phyloP scores from a whole-genome alignment of 1,140 invertebrate species.

The Vanessa tameamea region DNA sequence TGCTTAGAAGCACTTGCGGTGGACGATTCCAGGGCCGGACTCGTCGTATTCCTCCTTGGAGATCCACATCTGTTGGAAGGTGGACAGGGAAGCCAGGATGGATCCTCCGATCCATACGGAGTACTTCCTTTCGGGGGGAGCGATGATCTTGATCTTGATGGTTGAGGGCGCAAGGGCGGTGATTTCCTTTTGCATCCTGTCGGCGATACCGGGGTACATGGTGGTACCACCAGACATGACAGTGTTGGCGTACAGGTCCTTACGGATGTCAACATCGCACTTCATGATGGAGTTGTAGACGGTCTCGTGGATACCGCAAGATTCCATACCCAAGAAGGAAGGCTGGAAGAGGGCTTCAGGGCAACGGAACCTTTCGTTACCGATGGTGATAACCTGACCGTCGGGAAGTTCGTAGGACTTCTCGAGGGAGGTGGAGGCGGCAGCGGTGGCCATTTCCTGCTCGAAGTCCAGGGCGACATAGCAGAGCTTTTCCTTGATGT shows the following conservation, averaged over 20 bases:
- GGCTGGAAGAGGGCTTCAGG: slow-evolving; percentile 98
- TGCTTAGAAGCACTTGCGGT: slow-evolving; percentile 96
- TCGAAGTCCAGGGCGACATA: slow-evolving; percentile 96
- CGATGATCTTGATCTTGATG: slow-evolving; percentile 97
- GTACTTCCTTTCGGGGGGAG: slow-evolving; percentile 95
- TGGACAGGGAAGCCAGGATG: slow-evolving; percentile 92
- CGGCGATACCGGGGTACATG: slow-evolving; percentile 95
- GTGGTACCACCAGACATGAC: slow-evolving; percentile 97
- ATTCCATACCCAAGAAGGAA: slow-evolving; percentile 97
- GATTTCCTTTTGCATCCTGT: slow-evolving; percentile 95
- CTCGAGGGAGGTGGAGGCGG: slow-evolving; percentile 93
- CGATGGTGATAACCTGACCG: slow-evolving; percentile 97
- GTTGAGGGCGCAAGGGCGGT: slow-evolving; percentile 94
- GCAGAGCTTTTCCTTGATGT: slow-evolving; percentile 97
- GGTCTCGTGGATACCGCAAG: slow-evolving; percentile 96
- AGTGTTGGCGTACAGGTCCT: slow-evolving; percentile 97
- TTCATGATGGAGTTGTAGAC: slow-evolving; percentile 99
- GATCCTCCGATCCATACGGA: slow-evolving; percentile 95
- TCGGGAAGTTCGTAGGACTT: slow-evolving; percentile 97
- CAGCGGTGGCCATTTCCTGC: slow-evolving; percentile 97
- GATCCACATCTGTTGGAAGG: slow-evolving; percentile 97
- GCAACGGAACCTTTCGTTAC: slow-evolving; percentile 98
- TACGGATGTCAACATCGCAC: slow-evolving; percentile 96
- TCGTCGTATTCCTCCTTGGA: slow-evolving; percentile 96
- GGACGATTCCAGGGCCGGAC: slow-evolving; percentile 94